A percentile compares a stretch with the other conserved stretches of the same genome.
phyloP scores from a whole-genome alignment of 1,140 invertebrate species.

The Atta texana region DNA sequence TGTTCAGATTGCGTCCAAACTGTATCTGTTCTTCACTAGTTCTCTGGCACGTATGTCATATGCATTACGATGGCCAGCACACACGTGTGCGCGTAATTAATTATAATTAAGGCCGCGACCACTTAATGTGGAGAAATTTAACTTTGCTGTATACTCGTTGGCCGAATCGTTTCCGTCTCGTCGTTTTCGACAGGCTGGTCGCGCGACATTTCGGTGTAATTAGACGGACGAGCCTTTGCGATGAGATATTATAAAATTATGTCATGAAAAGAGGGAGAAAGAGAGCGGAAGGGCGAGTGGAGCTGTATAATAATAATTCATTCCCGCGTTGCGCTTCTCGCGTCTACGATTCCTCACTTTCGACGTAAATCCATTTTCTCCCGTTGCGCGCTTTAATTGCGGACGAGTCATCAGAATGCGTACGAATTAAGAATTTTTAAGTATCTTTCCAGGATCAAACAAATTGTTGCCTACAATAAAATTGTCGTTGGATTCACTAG shows the following conservation, averaged over 20 bases:
- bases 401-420: conserved; percentile 56
- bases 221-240: conserved; percentile 64
- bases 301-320: conserved; percentile 57
- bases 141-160: conserved; percentile 69
- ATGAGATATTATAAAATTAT: conserved; percentile 59
- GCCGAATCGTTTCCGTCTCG: conserved; percentile 21
- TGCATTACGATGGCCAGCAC: conserved; percentile 19
- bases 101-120: conserved; percentile 81
- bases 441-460: background rate
- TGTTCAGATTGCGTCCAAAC: background rate
- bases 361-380: conserved; percentile 60
- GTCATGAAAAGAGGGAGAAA: conserved; percentile 16
- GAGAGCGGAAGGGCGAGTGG: background rate
- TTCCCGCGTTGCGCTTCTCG: conserved; percentile 16
- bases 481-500: background rate
- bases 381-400: conserved; percentile 58
- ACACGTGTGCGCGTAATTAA: conserved; percentile 79
- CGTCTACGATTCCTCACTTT: conserved; percentile 59
- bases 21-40: background rate
- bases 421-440: conserved; percentile 52
- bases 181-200: conserved; percentile 39
- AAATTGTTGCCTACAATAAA: conserved; percentile 10
- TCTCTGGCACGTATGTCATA: background rate
- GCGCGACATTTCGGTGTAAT: conserved; percentile 59
- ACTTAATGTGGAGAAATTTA: conserved; percentile 80